Evolutionary conservation across 2,888 invertebrate genomes (phyloP), one percentile per base, ranked within the genome.

Genomic region (Chydorus sphaericus): DNA sequence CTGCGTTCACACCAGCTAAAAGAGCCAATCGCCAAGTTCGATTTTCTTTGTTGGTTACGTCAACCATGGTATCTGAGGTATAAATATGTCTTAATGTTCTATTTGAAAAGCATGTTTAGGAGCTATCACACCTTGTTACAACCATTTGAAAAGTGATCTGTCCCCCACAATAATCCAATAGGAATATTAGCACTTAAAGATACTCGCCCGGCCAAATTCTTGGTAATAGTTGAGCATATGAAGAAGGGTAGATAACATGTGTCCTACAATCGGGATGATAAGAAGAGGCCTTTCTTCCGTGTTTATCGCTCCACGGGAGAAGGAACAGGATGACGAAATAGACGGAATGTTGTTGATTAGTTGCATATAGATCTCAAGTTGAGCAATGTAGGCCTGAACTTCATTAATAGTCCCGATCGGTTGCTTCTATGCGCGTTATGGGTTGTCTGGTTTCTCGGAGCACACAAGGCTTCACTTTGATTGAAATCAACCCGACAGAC

Each of bases 341-440:
- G 33, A 52, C 7, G 52, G 52, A n/a, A 52, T 33, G 14, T 52
- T 52, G 18, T 52, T 36, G 36, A 52, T 30, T 18, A 52, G 33
- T 10, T 23, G 30, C n/a, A 23, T 23, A 33, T 18, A 52, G 23
- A 52, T 52, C 11, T 33, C 36, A 18, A 30, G 36, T 3, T 16
- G 30, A 14, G 31, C 33, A 8, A 52, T 36, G 33, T 52, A 52
- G 10, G 29, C 33, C 18, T 20, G n/a, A 16, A 3, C 37, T n/a
- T n/a, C n/a, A 16, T 11, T n/a, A 3, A 44, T n/a, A n/a, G n/a
- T n/a, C n/a, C n/a, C n/a, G n/a, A n/a, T n/a, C n/a, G n/a, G n/a
- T n/a, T n/a, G n/a, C n/a, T n/a, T n/a, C n/a, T n/a, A n/a, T n/a
- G n/a, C n/a, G n/a, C n/a, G n/a, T n/a, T n/a, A n/a, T n/a, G n/a